A percentile compares a stretch with the other conserved stretches of the same genome.
These are phyloP conservation scores for Gibbula magus DNA, from an alignment of 2,888 invertebrate genomes.

Conservation along the genomic window DNA sequence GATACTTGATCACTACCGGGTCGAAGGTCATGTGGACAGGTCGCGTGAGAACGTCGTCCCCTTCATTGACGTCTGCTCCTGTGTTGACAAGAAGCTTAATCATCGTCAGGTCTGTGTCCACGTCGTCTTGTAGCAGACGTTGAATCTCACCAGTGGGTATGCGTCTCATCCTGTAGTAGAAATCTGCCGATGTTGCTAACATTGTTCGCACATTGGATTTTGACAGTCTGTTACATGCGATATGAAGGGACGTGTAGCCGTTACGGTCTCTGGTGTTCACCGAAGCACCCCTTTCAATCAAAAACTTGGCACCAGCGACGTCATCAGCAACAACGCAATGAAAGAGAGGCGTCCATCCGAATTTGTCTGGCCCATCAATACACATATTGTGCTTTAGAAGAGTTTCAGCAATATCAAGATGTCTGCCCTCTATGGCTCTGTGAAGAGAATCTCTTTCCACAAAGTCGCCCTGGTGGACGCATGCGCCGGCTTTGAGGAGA, in stretches of 20 bases:
- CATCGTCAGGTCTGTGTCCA: constrained; percentile 15
- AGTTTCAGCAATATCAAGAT: constrained; percentile 34
- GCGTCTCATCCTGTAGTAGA: constrained; percentile 28
- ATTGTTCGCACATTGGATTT: constrained; percentile 31
- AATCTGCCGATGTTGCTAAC: constrained; percentile 31
- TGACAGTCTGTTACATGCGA: constrained; percentile 36
- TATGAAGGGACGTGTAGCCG: constrained; percentile 33
- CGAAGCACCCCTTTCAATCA: constrained; percentile 25
- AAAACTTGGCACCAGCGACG: constrained; percentile 19
- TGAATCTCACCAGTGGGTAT: constrained; percentile 30
- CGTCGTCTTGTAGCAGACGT: constrained; percentile 20
- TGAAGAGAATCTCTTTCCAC: constrained; percentile 18
- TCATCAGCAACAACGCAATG: constrained; percentile 22
- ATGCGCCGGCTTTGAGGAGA: constrained; percentile 3
- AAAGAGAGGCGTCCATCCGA: constrained; percentile 53
- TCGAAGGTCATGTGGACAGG: constrained; percentile 16
- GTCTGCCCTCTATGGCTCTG: constrained; percentile 51
- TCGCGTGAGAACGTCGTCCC: constrained; percentile 2
- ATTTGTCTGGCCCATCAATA: constrained; percentile 51
- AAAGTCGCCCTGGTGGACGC: neutral
- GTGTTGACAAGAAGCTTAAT: constrained; percentile 27
- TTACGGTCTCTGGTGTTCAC: constrained; percentile 28
- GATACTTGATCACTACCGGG: neutral
- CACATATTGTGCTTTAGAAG: constrained; percentile 43
- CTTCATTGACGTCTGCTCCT: constrained; percentile 22